These are phyloP conservation scores for Grapholita molesta DNA, from an alignment of 1,140 invertebrate genomes.

Conservation along the genomic window DNA sequence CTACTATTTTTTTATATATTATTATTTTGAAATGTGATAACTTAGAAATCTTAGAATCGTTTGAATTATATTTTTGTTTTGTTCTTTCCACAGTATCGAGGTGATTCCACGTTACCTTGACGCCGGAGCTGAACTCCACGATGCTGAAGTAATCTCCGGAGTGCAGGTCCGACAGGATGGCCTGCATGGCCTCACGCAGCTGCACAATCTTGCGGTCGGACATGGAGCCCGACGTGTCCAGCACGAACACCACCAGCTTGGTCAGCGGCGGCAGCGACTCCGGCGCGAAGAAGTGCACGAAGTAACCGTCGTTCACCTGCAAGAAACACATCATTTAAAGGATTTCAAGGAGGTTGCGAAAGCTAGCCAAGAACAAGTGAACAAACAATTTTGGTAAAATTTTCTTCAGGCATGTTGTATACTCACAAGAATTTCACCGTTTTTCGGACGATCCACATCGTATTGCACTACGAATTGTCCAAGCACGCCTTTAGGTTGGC, in stretches of 20 bases:
- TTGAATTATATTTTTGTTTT: too few relatives aligned
- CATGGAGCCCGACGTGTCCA: conserved; percentile 87
- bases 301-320: conserved; percentile 86
- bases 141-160: conserved; percentile 83
- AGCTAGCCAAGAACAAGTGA: not conserved
- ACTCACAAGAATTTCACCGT: conserved; percentile 79
- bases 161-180: conserved; percentile 81
- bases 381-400: conserved; percentile 23
- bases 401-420: too few relatives aligned
- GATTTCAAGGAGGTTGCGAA: not conserved
- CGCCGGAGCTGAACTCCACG: conserved; percentile 79
- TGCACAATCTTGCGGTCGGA: conserved; percentile 81
- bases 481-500: conserved; percentile 71
- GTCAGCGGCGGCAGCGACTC: conserved; percentile 78
- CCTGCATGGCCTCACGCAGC: conserved; percentile 83
- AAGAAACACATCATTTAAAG: conserved; percentile 5
- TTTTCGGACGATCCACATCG: conserved; percentile 79
- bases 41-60: too few relatives aligned
- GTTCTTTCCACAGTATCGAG: too few relatives aligned
- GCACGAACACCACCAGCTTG: conserved; percentile 85
- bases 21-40: too few relatives aligned
- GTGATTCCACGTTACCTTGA: conserved; percentile 60
- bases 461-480: conserved; percentile 83
- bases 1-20: too few relatives aligned
- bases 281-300: conserved; percentile 87